phyloP scores from a whole-genome alignment of 2,888 invertebrate species.

The Glyphotaelius pellucidus region DNA sequence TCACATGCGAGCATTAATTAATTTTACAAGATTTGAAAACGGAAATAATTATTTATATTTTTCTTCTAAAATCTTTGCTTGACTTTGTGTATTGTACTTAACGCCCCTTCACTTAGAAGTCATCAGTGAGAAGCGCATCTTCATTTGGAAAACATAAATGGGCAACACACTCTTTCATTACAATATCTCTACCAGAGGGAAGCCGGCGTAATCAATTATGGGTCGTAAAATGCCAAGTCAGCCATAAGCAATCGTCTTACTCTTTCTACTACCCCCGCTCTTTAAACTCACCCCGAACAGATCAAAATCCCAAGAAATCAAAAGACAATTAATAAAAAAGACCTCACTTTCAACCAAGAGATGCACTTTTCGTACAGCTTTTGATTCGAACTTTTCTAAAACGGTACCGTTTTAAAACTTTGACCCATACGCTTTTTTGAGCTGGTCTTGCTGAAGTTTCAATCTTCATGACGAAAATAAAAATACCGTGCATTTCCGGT shows the following conservation, averaged over 20 bases:
- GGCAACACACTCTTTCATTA: conserved; percentile 32
- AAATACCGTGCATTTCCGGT: not conserved
- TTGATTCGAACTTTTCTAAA: not conserved
- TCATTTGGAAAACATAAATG: conserved; percentile 33
- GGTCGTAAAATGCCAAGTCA: conserved; percentile 56
- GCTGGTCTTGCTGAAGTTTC: conserved; percentile 22
- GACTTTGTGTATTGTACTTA: not conserved
- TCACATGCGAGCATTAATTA: no score
- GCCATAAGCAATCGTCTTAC: conserved; percentile 54
- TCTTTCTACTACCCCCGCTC: conserved; percentile 23
- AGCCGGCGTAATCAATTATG: conserved; percentile 51
- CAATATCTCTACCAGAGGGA: conserved; percentile 31
- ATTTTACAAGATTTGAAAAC: not conserved
- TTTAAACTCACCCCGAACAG: conserved; percentile 14
- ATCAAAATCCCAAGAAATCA: not conserved
- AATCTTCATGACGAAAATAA: conserved; percentile 26
- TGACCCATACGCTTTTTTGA: not conserved
- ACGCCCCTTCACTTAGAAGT: conserved; percentile 7
- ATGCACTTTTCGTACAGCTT: not conserved
- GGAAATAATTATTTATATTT: not conserved
- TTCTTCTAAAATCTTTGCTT: not conserved
- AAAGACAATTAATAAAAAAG: not conserved
- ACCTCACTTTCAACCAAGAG: not conserved
- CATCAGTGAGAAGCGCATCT: conserved; percentile 37
- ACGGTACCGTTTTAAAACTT: not conserved